Percentiles rank a stretch among this genome's conserved stretches.
phyloP scores from a whole-genome alignment of 2,113 vertebrate genomes.

The Cranoglanis bouderius region DNA sequence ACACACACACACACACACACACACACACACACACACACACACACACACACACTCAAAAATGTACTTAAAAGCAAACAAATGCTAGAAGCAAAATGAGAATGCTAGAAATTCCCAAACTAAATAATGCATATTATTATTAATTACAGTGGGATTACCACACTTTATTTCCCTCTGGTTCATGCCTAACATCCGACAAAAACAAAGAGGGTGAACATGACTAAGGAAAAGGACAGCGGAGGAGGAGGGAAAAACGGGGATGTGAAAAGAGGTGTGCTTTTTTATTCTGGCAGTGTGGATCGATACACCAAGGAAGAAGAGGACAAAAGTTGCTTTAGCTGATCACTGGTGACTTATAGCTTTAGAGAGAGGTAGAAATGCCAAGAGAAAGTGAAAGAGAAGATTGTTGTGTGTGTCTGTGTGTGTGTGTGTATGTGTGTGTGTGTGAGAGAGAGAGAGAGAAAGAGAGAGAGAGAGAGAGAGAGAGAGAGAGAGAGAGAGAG shows the following conservation, averaged over 20 bases:
- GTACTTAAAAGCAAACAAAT: background rate
- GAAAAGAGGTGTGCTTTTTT: constrained; percentile 43
- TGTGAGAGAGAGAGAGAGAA: too few species aligned
- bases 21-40: background rate
- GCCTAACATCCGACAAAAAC: constrained; percentile 7
- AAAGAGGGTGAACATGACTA: background rate
- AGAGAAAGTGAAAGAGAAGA: background rate
- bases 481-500: background rate
- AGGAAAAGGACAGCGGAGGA: background rate
- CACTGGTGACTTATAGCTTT: constrained; percentile 27
- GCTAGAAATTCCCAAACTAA: constrained; percentile 5
- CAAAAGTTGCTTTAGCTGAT: constrained; percentile 48
- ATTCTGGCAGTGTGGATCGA: constrained; percentile 35
- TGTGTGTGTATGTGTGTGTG: too few species aligned
- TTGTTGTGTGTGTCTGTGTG: background rate
- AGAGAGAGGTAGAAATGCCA: background rate
- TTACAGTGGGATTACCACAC: constrained; percentile 40
- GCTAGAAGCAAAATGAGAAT: too few species aligned
- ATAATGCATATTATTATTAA: constrained; percentile 40
- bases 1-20: constrained; percentile 2
- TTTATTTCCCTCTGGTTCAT: constrained; percentile 34
- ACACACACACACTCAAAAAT: background rate
- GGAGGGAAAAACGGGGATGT: constrained; percentile 29
- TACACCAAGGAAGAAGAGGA: constrained; percentile 33
- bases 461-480: too few species aligned